phyloP scores from a whole-genome alignment of 2,113 vertebrate genomes.

The Thinocorus orbignyianus region DNA sequence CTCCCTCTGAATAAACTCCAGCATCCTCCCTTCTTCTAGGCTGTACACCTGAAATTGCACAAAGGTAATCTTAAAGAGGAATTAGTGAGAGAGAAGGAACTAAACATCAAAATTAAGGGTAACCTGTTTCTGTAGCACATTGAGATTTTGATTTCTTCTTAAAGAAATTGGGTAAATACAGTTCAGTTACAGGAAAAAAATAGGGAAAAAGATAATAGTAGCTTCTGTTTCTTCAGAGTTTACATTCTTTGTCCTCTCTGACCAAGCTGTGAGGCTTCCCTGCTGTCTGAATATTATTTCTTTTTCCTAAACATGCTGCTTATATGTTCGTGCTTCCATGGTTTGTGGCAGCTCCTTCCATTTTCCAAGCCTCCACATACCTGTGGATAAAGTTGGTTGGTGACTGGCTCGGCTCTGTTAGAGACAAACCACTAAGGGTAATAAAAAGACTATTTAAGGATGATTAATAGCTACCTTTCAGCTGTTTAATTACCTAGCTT shows the following conservation, averaged over 20 bases:
- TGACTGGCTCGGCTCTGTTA: neutral
- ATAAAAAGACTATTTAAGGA: neutral
- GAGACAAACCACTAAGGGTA: neutral
- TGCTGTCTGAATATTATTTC: neutral
- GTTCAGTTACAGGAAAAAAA: neutral
- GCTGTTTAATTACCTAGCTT: constrained; percentile 13
- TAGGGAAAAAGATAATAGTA: neutral
- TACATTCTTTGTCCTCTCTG: neutral
- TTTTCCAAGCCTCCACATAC: neutral
- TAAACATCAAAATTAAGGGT: neutral
- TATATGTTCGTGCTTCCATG: neutral
- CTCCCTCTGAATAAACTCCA: neutral
- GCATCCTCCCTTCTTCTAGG: neutral
- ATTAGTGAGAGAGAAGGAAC: neutral
- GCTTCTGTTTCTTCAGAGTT: neutral
- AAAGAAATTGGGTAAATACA: neutral
- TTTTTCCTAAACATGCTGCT: neutral
- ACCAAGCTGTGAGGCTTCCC: neutral
- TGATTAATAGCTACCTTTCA: constrained; percentile 27
- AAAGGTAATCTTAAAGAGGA: neutral
- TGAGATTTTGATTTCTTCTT: neutral
- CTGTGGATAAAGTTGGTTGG: neutral
- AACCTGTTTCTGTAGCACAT: neutral
- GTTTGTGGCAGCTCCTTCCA: neutral
- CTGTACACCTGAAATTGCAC: neutral